phyloP scores from a whole-genome alignment of 1,140 invertebrate species.

The Euura lappo region DNA sequence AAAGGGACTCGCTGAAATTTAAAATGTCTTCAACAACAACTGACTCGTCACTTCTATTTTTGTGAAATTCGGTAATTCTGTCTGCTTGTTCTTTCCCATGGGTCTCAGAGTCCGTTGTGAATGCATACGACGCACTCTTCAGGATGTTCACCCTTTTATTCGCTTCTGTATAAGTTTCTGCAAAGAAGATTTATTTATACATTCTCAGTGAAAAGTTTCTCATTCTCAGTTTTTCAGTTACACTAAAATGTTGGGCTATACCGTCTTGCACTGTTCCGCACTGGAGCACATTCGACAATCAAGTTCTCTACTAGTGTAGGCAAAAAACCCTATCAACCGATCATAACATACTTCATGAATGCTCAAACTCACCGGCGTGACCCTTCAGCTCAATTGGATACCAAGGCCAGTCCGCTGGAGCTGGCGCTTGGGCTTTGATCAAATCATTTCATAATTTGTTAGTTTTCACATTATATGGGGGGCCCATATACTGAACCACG shows the following conservation, averaged over 20 bases:
- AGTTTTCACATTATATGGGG: neutral
- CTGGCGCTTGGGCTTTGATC: neutral
- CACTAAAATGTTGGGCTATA: too few relatives aligned
- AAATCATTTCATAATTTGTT: neutral
- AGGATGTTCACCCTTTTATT: neutral
- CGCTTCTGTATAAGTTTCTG: neutral
- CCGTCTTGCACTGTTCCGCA: too few relatives aligned
- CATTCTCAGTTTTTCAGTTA: too few relatives aligned
- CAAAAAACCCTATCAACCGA: neutral
- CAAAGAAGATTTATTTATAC: neutral
- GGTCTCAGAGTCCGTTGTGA: neutral
- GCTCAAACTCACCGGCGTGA: neutral
- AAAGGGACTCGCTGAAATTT: neutral
- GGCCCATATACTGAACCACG: neutral
- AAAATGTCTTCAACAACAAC: neutral
- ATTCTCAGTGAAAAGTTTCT: neutral
- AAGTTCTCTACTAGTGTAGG: too few relatives aligned
- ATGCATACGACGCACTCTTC: neutral
- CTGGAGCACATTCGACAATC: too few relatives aligned
- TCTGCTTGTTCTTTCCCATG: neutral
- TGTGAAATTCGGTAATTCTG: neutral
- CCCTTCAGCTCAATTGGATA: neutral
- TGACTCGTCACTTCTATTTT: neutral
- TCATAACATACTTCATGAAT: neutral
- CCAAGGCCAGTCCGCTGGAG: neutral